Percentiles rank a stretch among this genome's conserved stretches.
Evolutionary conservation across 2,113 vertebrate species (phyloP).

Genomic region (Microtus pennsylvanicus): DNA sequence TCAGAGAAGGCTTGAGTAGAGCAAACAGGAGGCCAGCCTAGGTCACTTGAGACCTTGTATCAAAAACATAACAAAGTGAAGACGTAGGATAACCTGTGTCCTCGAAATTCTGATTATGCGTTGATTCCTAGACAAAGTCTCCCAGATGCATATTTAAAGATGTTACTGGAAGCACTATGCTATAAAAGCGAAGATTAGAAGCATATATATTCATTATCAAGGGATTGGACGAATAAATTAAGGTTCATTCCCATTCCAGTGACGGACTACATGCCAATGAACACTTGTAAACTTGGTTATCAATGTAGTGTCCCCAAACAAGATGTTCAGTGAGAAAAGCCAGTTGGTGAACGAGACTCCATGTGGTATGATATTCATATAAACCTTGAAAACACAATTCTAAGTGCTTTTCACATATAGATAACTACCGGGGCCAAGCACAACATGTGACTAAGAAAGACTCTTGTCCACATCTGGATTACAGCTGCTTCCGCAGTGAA

Average conservation of each 20-base stretch:
- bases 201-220: background rate
- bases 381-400: constrained; percentile 22
- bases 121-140: constrained; percentile 5
- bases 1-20: background rate
- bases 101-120: background rate
- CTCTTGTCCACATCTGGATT: background rate
- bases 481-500: background rate
- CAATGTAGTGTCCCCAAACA: background rate
- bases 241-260: constrained; percentile 6
- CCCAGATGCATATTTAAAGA: background rate
- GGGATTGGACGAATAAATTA: background rate
- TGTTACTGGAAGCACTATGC: constrained; percentile 4
- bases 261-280: background rate
- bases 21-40: background rate
- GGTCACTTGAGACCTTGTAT: background rate
- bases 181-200: background rate
- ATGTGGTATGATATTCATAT: background rate
- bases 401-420: background rate
- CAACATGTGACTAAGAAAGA: background rate
- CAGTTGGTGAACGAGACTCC: background rate
- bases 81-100: background rate
- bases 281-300: background rate
- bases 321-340: constrained; percentile 36
- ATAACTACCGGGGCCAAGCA: background rate
- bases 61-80: background rate